Base-by-base conservation (phyloP, 2,888 invertebrate species). In the Chymomyza fuscimana region DNA sequence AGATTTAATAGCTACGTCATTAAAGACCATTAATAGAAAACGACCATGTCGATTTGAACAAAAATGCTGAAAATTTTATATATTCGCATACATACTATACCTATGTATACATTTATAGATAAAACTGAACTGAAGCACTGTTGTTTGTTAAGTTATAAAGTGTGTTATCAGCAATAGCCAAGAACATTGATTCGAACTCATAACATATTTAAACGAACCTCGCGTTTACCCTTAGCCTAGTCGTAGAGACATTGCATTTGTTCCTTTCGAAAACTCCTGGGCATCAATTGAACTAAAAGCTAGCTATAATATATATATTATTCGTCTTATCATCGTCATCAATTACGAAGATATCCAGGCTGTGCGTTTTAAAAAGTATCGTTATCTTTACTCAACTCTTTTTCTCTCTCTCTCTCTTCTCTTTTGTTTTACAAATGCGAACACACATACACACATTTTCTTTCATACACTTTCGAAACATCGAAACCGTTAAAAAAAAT, bases 351-450 rank as follows among this genome's bases (percentile, higher is more conserved):
- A 9, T n/a, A 25, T 63, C 40, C 36, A 12, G 56, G 62, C 15
- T 29, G n/a, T 60, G 60, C 19, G 32, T 60, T 63, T 65, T 69
- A 70, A 52, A 74, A 54, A 54, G 15, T 72, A 73, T 71, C 75
- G 58, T 76, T 74, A 69, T 75, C 72, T 76, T 81, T 67, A 67
- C 40, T 46, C 40, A 63, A 71, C 50, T 78, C 72, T 74, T 65
- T 74, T 65, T 83, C 67, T 80, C 71, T 89, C 72, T 86, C 72
- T 63, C 76, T 86, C 78, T 87, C 40, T 46, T 79, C 62, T 80
- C 63, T 79, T 79, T 69, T 70, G 78, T 75, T 75, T 73, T 15
- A 63, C 52, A 56, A 69, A 63, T 25, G 40, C 62, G 46, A 68
- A 66, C n/a, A 60, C 51, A 46, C 32, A 65, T 40, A 60, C 32